Evolutionary conservation across 2,113 vertebrate species (phyloP).

Genomic region (Otocyon megalotis): DNA sequence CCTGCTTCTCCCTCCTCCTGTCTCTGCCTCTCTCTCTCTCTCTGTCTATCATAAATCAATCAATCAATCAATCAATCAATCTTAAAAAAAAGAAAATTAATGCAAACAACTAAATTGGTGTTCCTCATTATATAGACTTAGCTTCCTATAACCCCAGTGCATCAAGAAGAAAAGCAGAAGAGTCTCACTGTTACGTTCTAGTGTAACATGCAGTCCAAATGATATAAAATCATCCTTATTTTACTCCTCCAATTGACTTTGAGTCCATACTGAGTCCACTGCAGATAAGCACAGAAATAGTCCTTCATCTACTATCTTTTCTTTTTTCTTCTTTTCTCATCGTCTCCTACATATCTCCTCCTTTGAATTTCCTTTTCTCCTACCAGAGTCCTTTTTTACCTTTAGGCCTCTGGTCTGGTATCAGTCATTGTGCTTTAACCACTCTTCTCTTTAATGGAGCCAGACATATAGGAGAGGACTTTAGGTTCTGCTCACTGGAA

Average conservation of each 20-base stretch:
- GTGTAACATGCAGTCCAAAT: not conserved
- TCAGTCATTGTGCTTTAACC: not conserved
- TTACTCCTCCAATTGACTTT: not conserved
- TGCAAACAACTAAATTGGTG: not conserved
- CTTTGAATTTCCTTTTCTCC: not conserved
- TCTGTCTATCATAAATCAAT: too few relatives aligned
- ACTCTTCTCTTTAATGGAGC: not conserved
- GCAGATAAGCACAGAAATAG: not conserved
- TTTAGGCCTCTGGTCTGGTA: not conserved
- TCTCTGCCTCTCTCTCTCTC: too few relatives aligned
- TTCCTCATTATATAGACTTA: not conserved
- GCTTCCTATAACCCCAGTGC: not conserved
- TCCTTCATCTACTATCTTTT: not conserved
- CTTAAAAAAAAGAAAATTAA: not conserved
- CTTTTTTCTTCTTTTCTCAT: not conserved
- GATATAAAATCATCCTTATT: not conserved
- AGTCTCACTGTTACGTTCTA: not conserved
- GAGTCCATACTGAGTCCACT: not conserved
- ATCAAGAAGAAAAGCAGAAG: not conserved
- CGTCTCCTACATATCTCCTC: not conserved
- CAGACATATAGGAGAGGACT: not conserved
- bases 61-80: too few relatives aligned
- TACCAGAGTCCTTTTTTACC: conserved; percentile 16
- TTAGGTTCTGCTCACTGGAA: not conserved
- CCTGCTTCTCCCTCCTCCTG: too few relatives aligned